Evolutionary conservation across 2,888 invertebrate genomes (phyloP), one percentile per base, ranked within the genome.

Genomic region (Cataglyphis albicans): DNA sequence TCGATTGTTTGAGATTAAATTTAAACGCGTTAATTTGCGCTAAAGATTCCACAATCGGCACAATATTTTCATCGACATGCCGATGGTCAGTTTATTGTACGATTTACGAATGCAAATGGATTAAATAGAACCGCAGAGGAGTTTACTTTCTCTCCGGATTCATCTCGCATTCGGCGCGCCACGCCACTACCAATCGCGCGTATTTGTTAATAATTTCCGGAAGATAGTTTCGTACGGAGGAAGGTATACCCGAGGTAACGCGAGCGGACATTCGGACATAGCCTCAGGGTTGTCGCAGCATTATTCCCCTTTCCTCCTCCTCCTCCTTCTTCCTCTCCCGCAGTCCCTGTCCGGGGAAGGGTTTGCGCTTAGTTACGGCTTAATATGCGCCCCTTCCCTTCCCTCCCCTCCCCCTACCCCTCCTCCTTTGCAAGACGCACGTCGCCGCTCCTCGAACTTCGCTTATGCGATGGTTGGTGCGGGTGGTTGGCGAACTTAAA

Each of bases 401-500:
- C 25, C 25, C 25, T 0, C 86, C 73, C 32, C 32, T 32, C 32
- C 32, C 32, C 6, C 32, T 21, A 0, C 32, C 0, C 82, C 25
- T 25, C 25, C 25, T 1, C n/a, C 48, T 61, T 82, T 70, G 85
- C 74, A 75, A 84, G 84, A 76, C 84, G 57, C 75, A 63, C 81
- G 68, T 61, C 81, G 75, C 72, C 76, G 73, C 65, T 81, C 82
- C 84, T 74, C 81, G 84, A 84, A 84, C 82, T 86, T 87, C 85
- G 78, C 82, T 86, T 88, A 83, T 83, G 81, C 82, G 83, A 81
- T 84, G 82, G 88, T 82, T 84, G 82, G 88, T 82, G 68, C 82
- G 80, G 83, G 86, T 67, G 86, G 83, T 87, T 86, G 85, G 86
- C 75, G 82, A 91, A 92, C 91, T 92, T 90, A 89, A 91, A 92